A percentile compares a stretch with the other conserved stretches of the same genome.
Evolutionary conservation across 2,113 vertebrate species (phyloP).

Genomic region (Sceloporus undulatus): DNA sequence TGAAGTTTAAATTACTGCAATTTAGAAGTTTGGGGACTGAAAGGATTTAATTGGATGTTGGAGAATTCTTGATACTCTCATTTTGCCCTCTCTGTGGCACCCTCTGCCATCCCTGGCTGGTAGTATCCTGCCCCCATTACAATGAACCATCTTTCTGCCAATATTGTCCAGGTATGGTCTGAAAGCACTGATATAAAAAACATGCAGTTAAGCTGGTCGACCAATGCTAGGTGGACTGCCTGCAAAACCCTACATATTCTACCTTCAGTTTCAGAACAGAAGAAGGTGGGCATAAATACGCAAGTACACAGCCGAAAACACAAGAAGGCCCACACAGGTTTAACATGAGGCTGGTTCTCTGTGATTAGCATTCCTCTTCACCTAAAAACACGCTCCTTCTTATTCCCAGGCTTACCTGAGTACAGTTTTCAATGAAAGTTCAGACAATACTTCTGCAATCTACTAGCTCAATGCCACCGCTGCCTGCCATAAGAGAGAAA

Average conservation of each 20-base stretch:
- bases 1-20: too few relatives aligned
- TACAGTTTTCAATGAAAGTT: conserved; percentile 78
- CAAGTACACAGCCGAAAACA: not conserved
- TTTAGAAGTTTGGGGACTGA: too few relatives aligned
- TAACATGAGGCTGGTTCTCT: not conserved
- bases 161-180: not conserved
- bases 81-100: too few relatives aligned
- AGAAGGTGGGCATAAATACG: not conserved
- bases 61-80: too few relatives aligned
- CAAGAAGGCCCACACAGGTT: not conserved
- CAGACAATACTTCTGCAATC: conserved; percentile 78
- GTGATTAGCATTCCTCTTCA: not conserved
- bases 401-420: conserved; percentile 59
- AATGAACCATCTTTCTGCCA: not conserved
- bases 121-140: not conserved
- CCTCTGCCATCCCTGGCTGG: too few relatives aligned
- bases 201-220: not conserved
- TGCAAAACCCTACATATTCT: not conserved
- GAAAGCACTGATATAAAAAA: not conserved
- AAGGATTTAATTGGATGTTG: too few relatives aligned
- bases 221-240: not conserved
- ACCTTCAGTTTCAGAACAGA: not conserved
- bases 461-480: conserved; percentile 79
- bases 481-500: conserved; percentile 68
- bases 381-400: not conserved